These are phyloP conservation scores for Lasioglossum zephyrum DNA, from an alignment of 2,888 invertebrate genomes.

Conservation along the genomic window DNA sequence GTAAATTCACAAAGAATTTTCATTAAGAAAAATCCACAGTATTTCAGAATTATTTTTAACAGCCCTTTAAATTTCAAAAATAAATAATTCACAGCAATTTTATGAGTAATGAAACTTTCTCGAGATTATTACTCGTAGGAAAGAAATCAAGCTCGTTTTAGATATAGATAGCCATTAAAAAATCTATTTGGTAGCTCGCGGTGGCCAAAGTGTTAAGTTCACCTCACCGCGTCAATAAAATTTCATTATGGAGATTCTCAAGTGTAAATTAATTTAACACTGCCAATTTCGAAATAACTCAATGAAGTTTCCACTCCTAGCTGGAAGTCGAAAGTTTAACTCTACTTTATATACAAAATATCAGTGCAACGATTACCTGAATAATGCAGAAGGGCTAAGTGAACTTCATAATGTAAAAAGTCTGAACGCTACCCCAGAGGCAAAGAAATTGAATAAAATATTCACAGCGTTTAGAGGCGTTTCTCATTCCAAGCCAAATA, in stretches of 20 bases:
- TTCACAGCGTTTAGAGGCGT: background rate
- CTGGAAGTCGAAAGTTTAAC: background rate
- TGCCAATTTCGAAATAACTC: background rate
- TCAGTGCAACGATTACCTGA: conserved; percentile 5
- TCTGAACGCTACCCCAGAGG: conserved; percentile 4
- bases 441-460: conserved; percentile 6
- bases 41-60: background rate
- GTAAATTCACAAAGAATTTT: background rate
- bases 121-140: background rate
- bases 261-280: background rate
- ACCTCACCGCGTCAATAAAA: background rate
- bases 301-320: background rate
- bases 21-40: background rate
- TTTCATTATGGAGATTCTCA: background rate
- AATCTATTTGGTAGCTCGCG: background rate
- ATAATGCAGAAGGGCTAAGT: conserved; percentile 10
- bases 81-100: background rate
- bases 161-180: background rate
- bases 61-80: background rate
- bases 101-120: background rate
- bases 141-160: background rate
- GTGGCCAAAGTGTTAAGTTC: background rate
- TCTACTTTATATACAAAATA: background rate
- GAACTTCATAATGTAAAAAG: conserved; percentile 10
- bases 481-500: background rate